phyloP scores from a whole-genome alignment of 1,140 invertebrate genomes.

The Drosophila lacertosa region DNA sequence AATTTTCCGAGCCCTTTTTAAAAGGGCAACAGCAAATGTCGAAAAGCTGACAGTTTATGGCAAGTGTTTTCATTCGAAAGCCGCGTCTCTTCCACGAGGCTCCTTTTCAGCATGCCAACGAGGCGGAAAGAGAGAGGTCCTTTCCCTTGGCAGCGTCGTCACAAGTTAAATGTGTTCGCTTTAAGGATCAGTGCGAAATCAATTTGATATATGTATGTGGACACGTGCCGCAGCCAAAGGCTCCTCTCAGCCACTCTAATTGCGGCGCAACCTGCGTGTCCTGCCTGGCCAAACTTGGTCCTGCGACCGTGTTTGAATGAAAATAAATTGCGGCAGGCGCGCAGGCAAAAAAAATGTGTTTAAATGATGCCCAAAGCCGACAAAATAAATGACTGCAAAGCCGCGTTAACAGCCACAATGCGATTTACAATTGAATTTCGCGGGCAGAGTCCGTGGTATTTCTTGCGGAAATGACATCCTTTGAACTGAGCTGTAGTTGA shows the following conservation, averaged over 20 bases:
- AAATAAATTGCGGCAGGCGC: slow-evolving; percentile 61
- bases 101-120: slow-evolving; percentile 26
- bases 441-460: background rate
- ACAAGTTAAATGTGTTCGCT: slow-evolving; percentile 35
- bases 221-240: slow-evolving; percentile 26
- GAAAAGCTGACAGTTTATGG: slow-evolving; percentile 37
- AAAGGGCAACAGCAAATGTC: slow-evolving; percentile 8
- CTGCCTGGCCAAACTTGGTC: background rate
- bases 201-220: slow-evolving; percentile 61
- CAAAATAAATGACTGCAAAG: slow-evolving; percentile 32
- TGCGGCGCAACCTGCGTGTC: slow-evolving; percentile 24
- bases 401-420: slow-evolving; percentile 10
- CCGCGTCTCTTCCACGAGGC: background rate
- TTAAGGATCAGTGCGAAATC: slow-evolving; percentile 38
- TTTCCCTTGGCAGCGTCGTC: background rate
- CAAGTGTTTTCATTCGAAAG: slow-evolving; percentile 16
- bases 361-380: slow-evolving; percentile 7
- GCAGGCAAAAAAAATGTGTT: slow-evolving; percentile 33
- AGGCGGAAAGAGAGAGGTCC: slow-evolving; percentile 30
- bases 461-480: background rate
- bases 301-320: slow-evolving; percentile 35
- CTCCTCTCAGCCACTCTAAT: slow-evolving; percentile 14
- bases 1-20: background rate
- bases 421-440: slow-evolving; percentile 41
- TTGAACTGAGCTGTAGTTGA: slow-evolving; percentile 34